Percentiles rank a stretch among this genome's conserved stretches.
These are phyloP conservation scores for Hypsibius dujardini DNA, from an alignment of 1,140 invertebrate species.

Conservation along the genomic window DNA sequence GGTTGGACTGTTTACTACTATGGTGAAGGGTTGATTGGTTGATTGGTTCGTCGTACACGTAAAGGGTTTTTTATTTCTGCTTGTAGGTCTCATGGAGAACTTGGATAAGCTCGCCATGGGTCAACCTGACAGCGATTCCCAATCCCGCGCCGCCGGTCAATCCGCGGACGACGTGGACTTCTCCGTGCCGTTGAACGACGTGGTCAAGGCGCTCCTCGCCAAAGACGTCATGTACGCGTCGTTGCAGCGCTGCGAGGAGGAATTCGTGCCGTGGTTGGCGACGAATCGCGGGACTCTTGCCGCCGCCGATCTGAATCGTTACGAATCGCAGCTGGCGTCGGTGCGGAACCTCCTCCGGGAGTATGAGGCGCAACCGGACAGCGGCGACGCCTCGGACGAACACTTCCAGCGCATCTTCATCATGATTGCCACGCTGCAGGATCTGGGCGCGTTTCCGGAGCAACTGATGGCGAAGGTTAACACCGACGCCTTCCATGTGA, in stretches of 20 bases:
- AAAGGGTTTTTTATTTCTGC: too few species aligned
- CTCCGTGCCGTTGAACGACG: background rate
- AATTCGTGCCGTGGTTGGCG: background rate
- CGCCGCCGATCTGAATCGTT: background rate
- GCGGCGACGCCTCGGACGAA: background rate
- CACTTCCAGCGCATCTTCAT: background rate
- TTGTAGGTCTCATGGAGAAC: background rate
- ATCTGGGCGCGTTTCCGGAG: background rate
- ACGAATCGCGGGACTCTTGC: background rate
- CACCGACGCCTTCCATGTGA: background rate
- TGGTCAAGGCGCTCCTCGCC: background rate
- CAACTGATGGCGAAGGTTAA: slow-evolving; percentile 3
- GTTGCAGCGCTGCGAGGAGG: background rate
- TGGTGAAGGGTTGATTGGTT: too few species aligned
- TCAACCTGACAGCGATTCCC: background rate
- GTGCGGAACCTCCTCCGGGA: background rate
- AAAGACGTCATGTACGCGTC: background rate
- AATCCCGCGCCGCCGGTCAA: too few species aligned
- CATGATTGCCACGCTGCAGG: background rate
- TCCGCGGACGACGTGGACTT: background rate
- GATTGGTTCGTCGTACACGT: too few species aligned
- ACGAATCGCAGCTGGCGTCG: background rate
- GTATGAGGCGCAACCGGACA: background rate
- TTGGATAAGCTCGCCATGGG: slow-evolving; percentile 5
- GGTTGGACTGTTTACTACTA: too few species aligned